Evolutionary conservation across 2,797 vertebrate species (phyloP).

Genomic region (Cyclopterus lumpus): DNA sequence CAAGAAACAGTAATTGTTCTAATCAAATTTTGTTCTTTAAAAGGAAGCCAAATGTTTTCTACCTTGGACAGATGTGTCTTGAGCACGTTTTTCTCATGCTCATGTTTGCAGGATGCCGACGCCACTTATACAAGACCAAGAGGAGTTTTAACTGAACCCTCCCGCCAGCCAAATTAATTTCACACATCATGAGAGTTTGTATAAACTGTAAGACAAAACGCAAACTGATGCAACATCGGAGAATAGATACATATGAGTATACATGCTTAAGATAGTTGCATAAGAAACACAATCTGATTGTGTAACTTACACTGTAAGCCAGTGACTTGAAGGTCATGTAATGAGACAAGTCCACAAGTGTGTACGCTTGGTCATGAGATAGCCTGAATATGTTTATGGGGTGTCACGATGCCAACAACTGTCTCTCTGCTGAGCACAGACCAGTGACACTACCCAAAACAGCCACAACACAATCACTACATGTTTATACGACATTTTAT

Average conservation of each 20-base stretch:
- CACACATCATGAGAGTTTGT: background rate
- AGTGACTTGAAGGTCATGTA: constrained; percentile 21
- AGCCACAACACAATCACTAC: background rate
- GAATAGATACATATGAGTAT: background rate
- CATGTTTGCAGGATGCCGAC: constrained; percentile 62
- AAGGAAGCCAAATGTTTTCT: constrained; percentile 85
- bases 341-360: background rate
- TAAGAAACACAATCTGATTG: constrained; percentile 20
- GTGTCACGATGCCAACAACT: background rate
- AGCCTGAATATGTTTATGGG: constrained; percentile 28
- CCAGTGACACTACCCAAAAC: background rate
- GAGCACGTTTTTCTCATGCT: constrained; percentile 64
- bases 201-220: background rate
- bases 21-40: constrained; percentile 87
- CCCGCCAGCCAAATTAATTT: background rate
- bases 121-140: constrained; percentile 8
- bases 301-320: constrained; percentile 6
- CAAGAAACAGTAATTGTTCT: constrained; percentile 85
- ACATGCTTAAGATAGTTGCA: background rate
- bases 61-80: constrained; percentile 81
- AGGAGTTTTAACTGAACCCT: constrained; percentile 29
- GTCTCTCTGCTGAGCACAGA: background rate
- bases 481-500: background rate
- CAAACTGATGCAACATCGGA: background rate
- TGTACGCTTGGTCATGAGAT: constrained; percentile 17